Conservation (phyloP, 2,888 invertebrate species). For the Branchellion lobata region DNA sequence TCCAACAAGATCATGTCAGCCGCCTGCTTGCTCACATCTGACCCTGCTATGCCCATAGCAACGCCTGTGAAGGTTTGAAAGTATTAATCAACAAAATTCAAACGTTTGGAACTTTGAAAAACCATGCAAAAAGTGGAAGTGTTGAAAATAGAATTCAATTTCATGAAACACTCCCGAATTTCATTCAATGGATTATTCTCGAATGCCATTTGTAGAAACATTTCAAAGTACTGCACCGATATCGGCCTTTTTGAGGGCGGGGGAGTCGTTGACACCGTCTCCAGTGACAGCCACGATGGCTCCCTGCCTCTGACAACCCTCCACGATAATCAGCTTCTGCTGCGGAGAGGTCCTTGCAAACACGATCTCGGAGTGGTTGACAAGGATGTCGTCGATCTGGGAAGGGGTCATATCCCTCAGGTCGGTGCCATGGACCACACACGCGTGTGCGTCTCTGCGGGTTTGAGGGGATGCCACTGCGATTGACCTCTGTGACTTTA, state of each 20-base stretch:
- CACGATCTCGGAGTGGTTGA: constrained; percentile 89
- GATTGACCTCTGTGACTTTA: too few relatives aligned
- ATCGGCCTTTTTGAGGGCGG: constrained; percentile 79
- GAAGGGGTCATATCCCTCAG: constrained; percentile 82
- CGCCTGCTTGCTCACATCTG: constrained; percentile 54
- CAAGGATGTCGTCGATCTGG: constrained; percentile 83
- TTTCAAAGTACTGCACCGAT: constrained; percentile 56
- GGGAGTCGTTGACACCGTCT: constrained; percentile 84
- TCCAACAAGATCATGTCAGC: constrained; percentile 56
- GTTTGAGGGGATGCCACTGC: too few relatives aligned
- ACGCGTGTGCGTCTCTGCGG: constrained; percentile 61
- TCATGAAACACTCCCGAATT: too few relatives aligned
- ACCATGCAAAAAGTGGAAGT: too few relatives aligned
- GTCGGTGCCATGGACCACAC: constrained; percentile 65
- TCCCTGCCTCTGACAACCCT: constrained; percentile 77
- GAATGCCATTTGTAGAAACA: too few relatives aligned
- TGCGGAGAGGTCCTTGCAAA: constrained; percentile 89
- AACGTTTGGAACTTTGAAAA: too few relatives aligned
- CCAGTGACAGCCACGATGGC: constrained; percentile 82
- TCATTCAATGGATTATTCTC: too few relatives aligned
- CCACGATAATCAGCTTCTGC: constrained; percentile 80
- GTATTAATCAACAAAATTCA: too few relatives aligned
- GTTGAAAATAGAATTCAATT: too few relatives aligned
- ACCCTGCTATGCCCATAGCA: constrained; percentile 55
- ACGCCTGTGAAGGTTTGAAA: constrained; percentile 49